Evolutionary conservation across 2,797 vertebrate species (phyloP), one percentile per base, ranked within the genome.

Genomic region (Dicrostonyx torquatus): DNA sequence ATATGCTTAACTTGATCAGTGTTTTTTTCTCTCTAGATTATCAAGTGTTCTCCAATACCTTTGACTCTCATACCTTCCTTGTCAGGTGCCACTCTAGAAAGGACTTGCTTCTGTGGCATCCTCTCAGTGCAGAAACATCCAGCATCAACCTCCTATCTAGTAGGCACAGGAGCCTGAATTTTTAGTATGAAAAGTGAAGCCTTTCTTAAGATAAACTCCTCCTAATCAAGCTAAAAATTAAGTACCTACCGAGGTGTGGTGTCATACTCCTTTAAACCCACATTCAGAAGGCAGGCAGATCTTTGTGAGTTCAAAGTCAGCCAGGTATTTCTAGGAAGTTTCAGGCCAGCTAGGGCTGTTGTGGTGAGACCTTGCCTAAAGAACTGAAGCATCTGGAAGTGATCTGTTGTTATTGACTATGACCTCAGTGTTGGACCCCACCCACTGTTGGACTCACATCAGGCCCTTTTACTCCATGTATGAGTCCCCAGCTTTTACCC

Each of bases 191-290:
- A 70, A n/a, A 80, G 8, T 64, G 43, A 94, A 62, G 58, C 24
- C 37, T 89, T 83, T 88, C 22, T 89, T 93, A 90, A 91, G 40
- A 70, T 34, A 68, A 88, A 66, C 34, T 95, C 50, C 37, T 62
- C 6, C 70, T 66, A 95, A 75, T 45, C 77, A 88, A 90, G 43
- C 55, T 78, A 43, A 88, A 90, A 77, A 86, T 55, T 78, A 89
- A 87, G 45, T 2, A 31, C 68, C 18, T 83, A 10, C 14, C 24
- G 13, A 31, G 37, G 24, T 3, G 6, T 60, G 55, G 58, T 43
- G 17, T 40, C 26, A 15, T 31, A 43, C 76, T 53, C 48, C 9
- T n/a, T 50, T 78, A 78, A 78, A 22, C 37, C 53, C 37, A 82
- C 8, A 62, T 43, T 55, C 79, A 31, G 79, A 26, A 29, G 24